These are phyloP conservation scores for Plotosus lineatus DNA, from an alignment of 2,113 vertebrate genomes.

Conservation along the genomic window DNA sequence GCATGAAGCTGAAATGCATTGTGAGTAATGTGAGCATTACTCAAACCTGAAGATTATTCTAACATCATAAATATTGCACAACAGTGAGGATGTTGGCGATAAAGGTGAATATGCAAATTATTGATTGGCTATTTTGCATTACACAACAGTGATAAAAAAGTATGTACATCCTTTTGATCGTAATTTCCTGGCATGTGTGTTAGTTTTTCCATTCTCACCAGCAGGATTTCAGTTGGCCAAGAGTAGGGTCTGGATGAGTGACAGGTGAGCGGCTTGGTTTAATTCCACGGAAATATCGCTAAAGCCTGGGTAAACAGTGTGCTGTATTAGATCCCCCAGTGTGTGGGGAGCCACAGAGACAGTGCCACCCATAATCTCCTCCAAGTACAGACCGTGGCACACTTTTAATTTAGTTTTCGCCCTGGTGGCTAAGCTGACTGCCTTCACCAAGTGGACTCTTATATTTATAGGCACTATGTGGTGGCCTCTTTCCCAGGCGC, in stretches of 20 bases:
- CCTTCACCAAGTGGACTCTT: conserved; percentile 36
- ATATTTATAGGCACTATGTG: conserved; percentile 29
- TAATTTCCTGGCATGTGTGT: neutral
- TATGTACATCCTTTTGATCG: neutral
- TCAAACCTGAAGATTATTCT: neutral
- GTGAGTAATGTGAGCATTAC: neutral
- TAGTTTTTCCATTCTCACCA: neutral
- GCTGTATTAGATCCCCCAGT: conserved; percentile 42
- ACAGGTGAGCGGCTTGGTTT: conserved; percentile 50
- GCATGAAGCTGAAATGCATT: neutral
- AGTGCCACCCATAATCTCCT: conserved; percentile 42
- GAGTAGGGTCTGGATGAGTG: conserved; percentile 46
- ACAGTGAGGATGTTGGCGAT: neutral
- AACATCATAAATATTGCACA: neutral
- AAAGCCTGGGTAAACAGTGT: conserved; percentile 53
- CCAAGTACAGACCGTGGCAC: conserved; percentile 35
- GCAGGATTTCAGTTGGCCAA: neutral
- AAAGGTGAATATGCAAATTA: neutral
- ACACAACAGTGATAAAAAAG: neutral
- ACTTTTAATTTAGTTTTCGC: conserved; percentile 54
- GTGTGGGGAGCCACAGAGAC: conserved; percentile 31
- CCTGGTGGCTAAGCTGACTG: conserved; percentile 52
- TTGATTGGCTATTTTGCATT: neutral
- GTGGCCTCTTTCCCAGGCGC: conserved; percentile 2
- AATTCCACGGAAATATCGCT: conserved; percentile 46